Base-by-base conservation (phyloP, 2,797 vertebrate species). In the Pseudotriccus pelzelni region DNA sequence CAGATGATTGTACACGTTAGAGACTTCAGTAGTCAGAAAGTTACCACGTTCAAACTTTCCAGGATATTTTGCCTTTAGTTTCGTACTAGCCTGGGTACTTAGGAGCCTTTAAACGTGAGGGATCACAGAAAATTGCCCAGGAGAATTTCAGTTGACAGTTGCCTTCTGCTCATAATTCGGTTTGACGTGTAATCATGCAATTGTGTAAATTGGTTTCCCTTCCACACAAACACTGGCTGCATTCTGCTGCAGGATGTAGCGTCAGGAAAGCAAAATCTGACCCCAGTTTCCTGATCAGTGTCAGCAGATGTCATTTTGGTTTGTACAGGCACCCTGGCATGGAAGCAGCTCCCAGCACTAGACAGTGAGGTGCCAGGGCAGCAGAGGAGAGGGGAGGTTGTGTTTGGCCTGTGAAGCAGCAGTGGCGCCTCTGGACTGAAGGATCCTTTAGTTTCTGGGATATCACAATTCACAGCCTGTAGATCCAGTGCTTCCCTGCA, bases 121-220 rank as follows among this genome's bases (percentile, higher is more conserved):
- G 95, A 94, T 96, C 63, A 80, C 89, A 89, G 88, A 52, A 84
- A 89, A 75, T 97, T 91, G 70, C 93, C 82, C 78, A 49, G 63
- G 62, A 10, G 32, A 20, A 34, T 34, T 36, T 11, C 37, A 34
- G 34, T 41, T 83, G 47, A 25, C 72, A 59, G 37, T 83, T 96
- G 90, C 90, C 94, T 76, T 90, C 95, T 96, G 72, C 87, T 87
- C 84, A 53, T 84, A 73, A 52, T 70, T 90, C 95, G 83, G 73
- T 93, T 94, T 94, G 91, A 85, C 79, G 7, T 87, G 79, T 92
- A 93, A 87, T 92, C 78, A 85, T 92, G 95, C 86, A 89, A 27
- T 93, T 96, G 91, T 92, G 84, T 75, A 81, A 92, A 89, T 58
- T 67, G 16, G 47, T 85, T 70, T 63, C 39, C 39, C 53, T 92